phyloP scores from a whole-genome alignment of 2,113 vertebrate genomes.

The Micromys minutus region DNA sequence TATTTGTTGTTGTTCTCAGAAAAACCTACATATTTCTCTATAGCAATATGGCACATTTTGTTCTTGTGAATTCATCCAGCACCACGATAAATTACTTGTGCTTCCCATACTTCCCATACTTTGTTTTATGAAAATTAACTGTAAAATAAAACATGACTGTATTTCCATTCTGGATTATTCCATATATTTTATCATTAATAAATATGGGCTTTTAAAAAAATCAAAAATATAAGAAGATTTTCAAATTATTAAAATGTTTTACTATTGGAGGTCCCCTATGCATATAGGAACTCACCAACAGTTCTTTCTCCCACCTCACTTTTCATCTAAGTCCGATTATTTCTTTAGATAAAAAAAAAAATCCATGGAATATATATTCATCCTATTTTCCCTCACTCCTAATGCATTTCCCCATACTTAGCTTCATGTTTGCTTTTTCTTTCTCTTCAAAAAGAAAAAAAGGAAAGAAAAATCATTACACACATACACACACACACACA shows the following conservation, averaged over 20 bases:
- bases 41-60: background rate
- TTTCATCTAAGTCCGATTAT: background rate
- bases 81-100: background rate
- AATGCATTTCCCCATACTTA: background rate
- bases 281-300: background rate
- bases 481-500: background rate
- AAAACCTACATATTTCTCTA: background rate
- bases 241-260: background rate
- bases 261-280: background rate
- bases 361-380: background rate
- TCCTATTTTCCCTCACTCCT: background rate
- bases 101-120: background rate
- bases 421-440: background rate
- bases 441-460: background rate
- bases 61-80: background rate
- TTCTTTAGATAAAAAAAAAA: background rate
- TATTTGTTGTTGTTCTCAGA: background rate
- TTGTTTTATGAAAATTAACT: background rate
- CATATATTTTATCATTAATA: background rate
- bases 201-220: background rate
- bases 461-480: background rate
- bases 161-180: conserved; percentile 1
- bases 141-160: background rate
- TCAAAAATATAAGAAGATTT: background rate
- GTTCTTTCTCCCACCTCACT: background rate